phyloP scores from a whole-genome alignment of 2,888 invertebrate genomes.

The Trissolcus japonicus region DNA sequence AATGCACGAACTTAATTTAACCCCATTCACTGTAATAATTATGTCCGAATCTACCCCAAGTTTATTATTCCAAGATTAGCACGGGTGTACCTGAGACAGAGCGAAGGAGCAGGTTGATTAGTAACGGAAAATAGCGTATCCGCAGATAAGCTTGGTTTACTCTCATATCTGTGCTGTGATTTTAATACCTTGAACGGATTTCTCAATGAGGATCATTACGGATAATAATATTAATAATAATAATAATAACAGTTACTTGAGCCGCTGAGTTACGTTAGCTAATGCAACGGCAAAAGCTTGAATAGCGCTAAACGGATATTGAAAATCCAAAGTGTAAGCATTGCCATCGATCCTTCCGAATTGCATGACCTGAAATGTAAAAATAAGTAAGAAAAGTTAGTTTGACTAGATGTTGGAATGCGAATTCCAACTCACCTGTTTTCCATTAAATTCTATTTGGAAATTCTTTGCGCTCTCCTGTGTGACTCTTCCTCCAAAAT shows the following conservation, averaged over 20 bases:
- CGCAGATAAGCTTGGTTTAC: too few species aligned
- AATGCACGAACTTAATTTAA: too few species aligned
- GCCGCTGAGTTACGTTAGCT: conserved; percentile 95
- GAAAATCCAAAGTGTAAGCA: conserved; percentile 98
- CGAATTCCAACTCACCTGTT: conserved; percentile 83
- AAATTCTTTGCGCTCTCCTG: conserved; percentile 99
- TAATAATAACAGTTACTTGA: conserved; percentile 81
- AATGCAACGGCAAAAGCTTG: conserved; percentile 99
- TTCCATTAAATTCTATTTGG: conserved; percentile 97
- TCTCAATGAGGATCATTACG: too few species aligned
- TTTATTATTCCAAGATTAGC: too few species aligned
- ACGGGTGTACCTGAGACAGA: too few species aligned
- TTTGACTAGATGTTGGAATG: not conserved
- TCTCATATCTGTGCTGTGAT: too few species aligned
- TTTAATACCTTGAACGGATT: too few species aligned
- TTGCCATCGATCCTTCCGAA: conserved; percentile 99
- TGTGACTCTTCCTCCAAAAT: conserved; percentile 98
- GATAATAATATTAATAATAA: too few species aligned
- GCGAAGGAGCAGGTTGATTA: too few species aligned
- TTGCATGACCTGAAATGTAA: conserved; percentile 92
- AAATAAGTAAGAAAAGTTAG: not conserved
- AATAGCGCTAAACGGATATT: conserved; percentile 98
- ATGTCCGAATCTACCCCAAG: too few species aligned
- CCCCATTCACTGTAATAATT: too few species aligned
- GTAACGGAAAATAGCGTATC: too few species aligned